Evolutionary conservation across 2,113 vertebrate genomes (phyloP), one percentile per base, ranked within the genome.

Genomic region (Pomatorhinus ruficollis): DNA sequence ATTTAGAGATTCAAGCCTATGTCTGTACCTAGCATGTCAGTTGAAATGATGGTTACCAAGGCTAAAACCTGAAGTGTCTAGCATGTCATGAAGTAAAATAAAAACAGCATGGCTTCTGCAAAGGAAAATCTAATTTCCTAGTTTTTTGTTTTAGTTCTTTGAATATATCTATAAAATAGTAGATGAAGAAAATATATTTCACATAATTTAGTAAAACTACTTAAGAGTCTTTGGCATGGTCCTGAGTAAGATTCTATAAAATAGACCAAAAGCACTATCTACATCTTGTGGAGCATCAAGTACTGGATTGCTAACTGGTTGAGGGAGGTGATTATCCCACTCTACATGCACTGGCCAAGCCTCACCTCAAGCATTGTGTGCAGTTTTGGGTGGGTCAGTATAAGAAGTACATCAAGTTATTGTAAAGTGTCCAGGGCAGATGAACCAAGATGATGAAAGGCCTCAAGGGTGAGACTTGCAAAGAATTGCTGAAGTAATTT

Each of bases 281-380:
- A 4, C 10, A 50, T 33, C 31, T 6, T 16, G 15, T 10, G 3
- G 10, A 39, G 7, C 27, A 74, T 17, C 37, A 28, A 45, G 33
- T 5, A 44, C 24, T 50, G 7, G 52, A 71, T 14, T 66, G 16
- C 9, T 31, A n/a, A 4, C 6, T 3, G 3, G 8, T 28, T 1
- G 1, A 63, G 10, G 25, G 8, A 59, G 4, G 5, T 27, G 27
- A 24, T 23, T 22, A 8, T 39, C 12, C 10, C 60, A 27, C 20
- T 57, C 57, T 44, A 6, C 28, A 5, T 27, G 10, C 5, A 4
- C 30, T 57, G 60, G 17, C 31, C 30, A 5, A 15, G 33, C 12
- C 37, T 42, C 49, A 42, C 10, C 42, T 61, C 5, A 14, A 39
- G 20, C 5, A 0, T 7, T 50, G 22, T 33, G 22, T 11, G 37